Conservation (phyloP, 2,113 vertebrate species). For the Hypomesus transpacificus region DNA sequence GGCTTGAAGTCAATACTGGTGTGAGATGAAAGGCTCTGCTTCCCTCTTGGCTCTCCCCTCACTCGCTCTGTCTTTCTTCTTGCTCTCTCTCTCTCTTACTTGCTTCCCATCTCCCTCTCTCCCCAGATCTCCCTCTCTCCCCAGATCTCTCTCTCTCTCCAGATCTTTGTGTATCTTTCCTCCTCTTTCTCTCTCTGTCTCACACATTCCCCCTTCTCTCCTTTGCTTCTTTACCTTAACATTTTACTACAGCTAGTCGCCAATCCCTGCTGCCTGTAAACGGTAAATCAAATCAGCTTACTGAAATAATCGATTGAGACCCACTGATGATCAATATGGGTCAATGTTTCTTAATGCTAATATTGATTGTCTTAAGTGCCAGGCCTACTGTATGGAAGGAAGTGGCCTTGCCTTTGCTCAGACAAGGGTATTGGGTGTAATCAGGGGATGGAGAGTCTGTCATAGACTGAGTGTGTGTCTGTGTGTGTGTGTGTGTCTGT, state of each 20-base stretch:
- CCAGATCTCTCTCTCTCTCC: no score
- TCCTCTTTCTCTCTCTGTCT: no score
- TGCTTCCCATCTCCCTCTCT: no score
- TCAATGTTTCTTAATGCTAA: slow-evolving; percentile 8
- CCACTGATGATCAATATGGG: slow-evolving; percentile 10
- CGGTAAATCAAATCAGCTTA: slow-evolving; percentile 20
- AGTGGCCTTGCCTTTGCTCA: slow-evolving; percentile 5
- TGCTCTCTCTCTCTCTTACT: no score
- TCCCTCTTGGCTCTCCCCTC: neutral
- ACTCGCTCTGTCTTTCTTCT: neutral
- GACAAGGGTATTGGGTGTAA: neutral
- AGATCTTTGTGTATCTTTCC: no score
- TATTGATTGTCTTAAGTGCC: slow-evolving; percentile 9
- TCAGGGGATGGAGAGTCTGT: neutral
- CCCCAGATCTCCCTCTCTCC: no score
- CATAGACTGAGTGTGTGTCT: slow-evolving; percentile 12
- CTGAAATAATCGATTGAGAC: slow-evolving; percentile 7
- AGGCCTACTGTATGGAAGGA: slow-evolving; percentile 1
- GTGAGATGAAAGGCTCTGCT: slow-evolving; percentile 14
- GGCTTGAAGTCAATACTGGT: neutral
- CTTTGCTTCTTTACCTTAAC: neutral
- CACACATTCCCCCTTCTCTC: no score
- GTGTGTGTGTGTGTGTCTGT: neutral
- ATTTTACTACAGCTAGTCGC: no score
- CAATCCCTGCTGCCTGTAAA: neutral